These are phyloP conservation scores for Andrena marginata DNA, from an alignment of 2,888 invertebrate genomes.

Conservation along the genomic window DNA sequence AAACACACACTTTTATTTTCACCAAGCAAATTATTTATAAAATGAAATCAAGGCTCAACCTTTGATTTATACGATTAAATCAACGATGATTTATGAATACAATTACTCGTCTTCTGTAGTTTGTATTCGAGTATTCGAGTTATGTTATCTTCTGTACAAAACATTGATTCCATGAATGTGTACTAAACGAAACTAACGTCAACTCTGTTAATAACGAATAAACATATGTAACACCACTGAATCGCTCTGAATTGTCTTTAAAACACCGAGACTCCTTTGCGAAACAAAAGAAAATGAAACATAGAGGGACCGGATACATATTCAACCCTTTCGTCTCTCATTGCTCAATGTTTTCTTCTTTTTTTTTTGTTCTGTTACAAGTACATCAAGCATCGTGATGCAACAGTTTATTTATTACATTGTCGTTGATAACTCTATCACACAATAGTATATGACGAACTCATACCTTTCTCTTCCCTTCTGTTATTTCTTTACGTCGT, in stretches of 20 bases:
- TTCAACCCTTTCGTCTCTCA: background rate
- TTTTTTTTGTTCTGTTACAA: constrained; percentile 38
- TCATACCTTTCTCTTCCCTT: constrained; percentile 53
- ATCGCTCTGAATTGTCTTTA: background rate
- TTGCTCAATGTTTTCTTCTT: background rate
- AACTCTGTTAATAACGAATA: constrained; percentile 59
- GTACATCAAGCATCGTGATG: constrained; percentile 66
- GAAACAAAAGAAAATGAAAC: background rate
- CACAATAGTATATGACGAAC: constrained; percentile 76
- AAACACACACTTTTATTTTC: constrained; percentile 1
- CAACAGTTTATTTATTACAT: constrained; percentile 80
- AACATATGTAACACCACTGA: constrained; percentile 48
- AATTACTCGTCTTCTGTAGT: constrained; percentile 26
- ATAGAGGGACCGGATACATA: constrained; percentile 1
- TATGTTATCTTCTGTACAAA: constrained; percentile 41
- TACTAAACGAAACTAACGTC: constrained; percentile 50
- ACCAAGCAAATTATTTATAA: background rate
- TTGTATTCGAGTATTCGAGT: constrained; percentile 18
- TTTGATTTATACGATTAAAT: background rate
- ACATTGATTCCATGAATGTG: constrained; percentile 45
- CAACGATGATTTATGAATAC: constrained; percentile 4
- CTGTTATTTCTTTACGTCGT: constrained; percentile 59
- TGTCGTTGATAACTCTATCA: constrained; percentile 79
- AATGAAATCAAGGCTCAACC: background rate
- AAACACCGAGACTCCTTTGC: background rate